phyloP scores from a whole-genome alignment of 35 echinoderm and acorn worm genomes.

The Apostichopus japonicus region DNA sequence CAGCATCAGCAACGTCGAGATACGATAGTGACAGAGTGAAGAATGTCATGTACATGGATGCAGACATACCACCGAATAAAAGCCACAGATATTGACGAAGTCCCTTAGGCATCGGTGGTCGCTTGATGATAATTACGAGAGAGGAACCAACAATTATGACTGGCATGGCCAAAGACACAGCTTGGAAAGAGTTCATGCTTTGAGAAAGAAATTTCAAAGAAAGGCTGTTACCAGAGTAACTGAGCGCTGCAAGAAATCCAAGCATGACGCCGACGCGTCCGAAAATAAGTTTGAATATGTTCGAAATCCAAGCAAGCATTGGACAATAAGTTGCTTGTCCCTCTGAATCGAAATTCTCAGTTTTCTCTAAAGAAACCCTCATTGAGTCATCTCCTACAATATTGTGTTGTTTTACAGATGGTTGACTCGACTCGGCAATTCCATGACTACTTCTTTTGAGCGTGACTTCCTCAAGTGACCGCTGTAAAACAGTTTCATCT shows the following conservation, averaged over 20 bases:
- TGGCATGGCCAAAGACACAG: slow-evolving; percentile 16
- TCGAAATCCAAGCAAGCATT: too few species aligned
- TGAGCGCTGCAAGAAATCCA: neutral
- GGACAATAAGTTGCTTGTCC: too few species aligned
- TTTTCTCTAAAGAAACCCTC: too few species aligned
- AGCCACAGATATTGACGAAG: neutral
- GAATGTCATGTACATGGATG: neutral
- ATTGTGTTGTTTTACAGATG: too few species aligned
- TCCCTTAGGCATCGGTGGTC: neutral
- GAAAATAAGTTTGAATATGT: neutral
- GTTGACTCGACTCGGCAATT: too few species aligned
- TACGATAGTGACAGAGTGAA: neutral
- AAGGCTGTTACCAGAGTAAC: neutral
- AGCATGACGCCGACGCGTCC: neutral
- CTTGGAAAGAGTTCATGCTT: neutral
- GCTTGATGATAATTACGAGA: neutral
- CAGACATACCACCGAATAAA: neutral
- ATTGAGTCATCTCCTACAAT: too few species aligned
- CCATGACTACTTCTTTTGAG: too few species aligned
- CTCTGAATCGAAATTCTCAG: too few species aligned
- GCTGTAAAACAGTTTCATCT: too few species aligned
- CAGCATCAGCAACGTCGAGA: slow-evolving; percentile 6
- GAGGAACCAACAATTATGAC: neutral
- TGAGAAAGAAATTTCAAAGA: neutral
- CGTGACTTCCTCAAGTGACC: too few species aligned